A percentile compares a stretch with the other conserved stretches of the same genome.
Conservation (phyloP, 1,140 invertebrate species). For the Lasioglossum albipes region DNA sequence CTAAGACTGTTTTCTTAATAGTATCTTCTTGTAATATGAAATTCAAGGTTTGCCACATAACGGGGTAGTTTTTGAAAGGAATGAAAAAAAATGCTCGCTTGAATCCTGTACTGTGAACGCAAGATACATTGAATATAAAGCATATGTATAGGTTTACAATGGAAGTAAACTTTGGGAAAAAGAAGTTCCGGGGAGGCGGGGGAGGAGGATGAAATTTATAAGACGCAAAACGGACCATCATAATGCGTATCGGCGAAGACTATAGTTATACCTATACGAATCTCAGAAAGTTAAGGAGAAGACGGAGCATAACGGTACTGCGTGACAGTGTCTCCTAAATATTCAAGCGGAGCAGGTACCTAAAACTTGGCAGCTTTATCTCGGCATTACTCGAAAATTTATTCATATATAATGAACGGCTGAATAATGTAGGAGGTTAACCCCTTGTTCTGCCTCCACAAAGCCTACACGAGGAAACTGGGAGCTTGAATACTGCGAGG, state of each 20-base stretch:
- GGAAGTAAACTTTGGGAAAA: neutral
- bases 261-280: conserved; percentile 47
- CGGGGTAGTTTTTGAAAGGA: no score
- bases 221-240: neutral
- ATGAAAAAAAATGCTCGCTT: no score
- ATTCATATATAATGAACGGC: conserved; percentile 80
- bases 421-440: conserved; percentile 80
- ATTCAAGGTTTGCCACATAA: no score
- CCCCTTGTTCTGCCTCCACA: conserved; percentile 79
- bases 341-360: conserved; percentile 76
- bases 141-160: neutral
- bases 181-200: neutral
- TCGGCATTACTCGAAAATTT: conserved; percentile 81
- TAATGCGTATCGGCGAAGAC: conserved; percentile 46
- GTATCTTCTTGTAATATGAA: no score
- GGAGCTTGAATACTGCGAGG: conserved; percentile 61
- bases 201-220: neutral
- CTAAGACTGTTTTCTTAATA: no score
- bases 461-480: conserved; percentile 71
- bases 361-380: conserved; percentile 81
- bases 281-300: conserved; percentile 72
- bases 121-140: no score
- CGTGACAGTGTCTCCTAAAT: conserved; percentile 80
- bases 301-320: conserved; percentile 79
- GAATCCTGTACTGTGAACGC: no score